Conservation (phyloP, 2,113 vertebrate species). For the Tringa solitaria region DNA sequence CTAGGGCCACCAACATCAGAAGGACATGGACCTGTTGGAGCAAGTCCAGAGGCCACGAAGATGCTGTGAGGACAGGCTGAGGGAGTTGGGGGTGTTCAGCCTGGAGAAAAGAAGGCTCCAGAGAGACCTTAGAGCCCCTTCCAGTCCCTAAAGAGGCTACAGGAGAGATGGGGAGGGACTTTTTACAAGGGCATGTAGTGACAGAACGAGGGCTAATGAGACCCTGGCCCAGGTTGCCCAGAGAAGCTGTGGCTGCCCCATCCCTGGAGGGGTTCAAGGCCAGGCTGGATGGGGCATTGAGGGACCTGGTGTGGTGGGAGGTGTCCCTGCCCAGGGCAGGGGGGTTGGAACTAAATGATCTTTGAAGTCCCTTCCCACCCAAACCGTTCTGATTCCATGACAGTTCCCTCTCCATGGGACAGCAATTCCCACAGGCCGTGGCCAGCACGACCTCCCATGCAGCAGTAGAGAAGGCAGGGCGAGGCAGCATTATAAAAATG, state of each 20-base stretch:
- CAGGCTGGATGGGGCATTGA: background rate
- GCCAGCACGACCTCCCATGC: background rate
- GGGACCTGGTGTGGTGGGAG: background rate
- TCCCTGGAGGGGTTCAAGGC: background rate
- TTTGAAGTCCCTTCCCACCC: background rate
- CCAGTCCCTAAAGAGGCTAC: background rate
- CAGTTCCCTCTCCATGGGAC: background rate
- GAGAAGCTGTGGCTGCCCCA: background rate
- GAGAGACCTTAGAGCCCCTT: background rate
- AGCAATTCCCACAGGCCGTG: background rate
- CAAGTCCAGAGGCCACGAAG: background rate
- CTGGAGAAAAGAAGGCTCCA: background rate
- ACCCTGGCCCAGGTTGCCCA: background rate
- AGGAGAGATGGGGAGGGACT: background rate
- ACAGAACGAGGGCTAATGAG: background rate
- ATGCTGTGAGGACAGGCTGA: background rate
- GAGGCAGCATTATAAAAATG: constrained; percentile 73
- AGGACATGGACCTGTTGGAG: background rate
- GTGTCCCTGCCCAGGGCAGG: background rate
- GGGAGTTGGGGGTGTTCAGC: too few relatives aligned
- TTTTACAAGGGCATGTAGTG: background rate
- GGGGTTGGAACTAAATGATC: background rate
- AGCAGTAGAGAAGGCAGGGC: background rate
- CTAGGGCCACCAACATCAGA: too few relatives aligned
- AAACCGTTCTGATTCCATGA: background rate